Base-by-base conservation (phyloP, 2,797 vertebrate genomes). In the Gymnoscopelus braueri region DNA sequence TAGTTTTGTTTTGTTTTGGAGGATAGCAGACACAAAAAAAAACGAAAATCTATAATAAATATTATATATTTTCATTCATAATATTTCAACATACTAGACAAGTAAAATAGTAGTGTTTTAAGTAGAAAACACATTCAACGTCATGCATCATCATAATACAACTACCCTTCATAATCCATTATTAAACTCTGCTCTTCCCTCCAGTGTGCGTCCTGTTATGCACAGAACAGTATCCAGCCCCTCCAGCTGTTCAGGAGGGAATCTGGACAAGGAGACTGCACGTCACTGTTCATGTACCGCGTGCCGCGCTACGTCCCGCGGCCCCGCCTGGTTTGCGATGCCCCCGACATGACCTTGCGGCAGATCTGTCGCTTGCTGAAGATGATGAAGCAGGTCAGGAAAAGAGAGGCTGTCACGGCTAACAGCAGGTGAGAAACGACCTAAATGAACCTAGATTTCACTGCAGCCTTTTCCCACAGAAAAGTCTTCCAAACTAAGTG, bases 171-270 rank as follows among this genome's bases (percentile, higher is more conserved):
- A 5, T 50, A 5, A n/a, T 51, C 0, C 35, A 23, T 60, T 29
- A 64, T n/a, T 48, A 23, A 10, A 15, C 12, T 3, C 3, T 52
- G 47, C 13, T 49, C 50, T 61, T 63, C 58, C 14, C 47, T 13
- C 29, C 66, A 95, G 94, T 95, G 87, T 86, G 94, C 89, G 0
- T 95, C 93, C 63, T 94, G 93, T 72, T 94, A 93, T 69, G 91
- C 71, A n/a, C 72, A 67, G 57, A 77, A 74, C 68, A 81, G 79
- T 1, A 23, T 55, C 60, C 84, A 86, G 63, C 84, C 88, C 10
- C 72, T 89, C 58, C 83, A 87, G 26, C 67, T 92, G 51, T 91
- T 92, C 8, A 88, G 91, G 1, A 82, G 50, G 60, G 84, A 80
- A 0, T 57, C 74, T 6, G 80, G 86, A 11, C 69, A 14, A 44